phyloP scores from a whole-genome alignment of 2,888 invertebrate species.

The Lysandra coridon region DNA sequence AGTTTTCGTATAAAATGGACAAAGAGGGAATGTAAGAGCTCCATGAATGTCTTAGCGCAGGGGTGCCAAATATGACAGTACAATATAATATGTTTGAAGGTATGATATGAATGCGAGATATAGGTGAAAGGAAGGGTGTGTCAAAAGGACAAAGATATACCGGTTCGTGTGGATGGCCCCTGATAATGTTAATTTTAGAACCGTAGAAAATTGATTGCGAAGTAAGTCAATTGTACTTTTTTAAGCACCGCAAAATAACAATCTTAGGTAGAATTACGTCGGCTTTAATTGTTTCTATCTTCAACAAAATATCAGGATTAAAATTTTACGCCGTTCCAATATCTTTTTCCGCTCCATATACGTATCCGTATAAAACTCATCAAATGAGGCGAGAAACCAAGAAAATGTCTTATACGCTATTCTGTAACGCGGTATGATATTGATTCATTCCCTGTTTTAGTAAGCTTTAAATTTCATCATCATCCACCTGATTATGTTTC shows the following conservation, averaged over 20 bases:
- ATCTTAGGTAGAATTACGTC: not conserved
- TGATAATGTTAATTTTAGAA: too few relatives aligned
- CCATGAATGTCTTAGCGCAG: not conserved
- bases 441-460: not conserved
- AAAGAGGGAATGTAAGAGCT: not conserved
- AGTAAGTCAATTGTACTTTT: too few relatives aligned
- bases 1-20: not conserved
- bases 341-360: constrained; percentile 4
- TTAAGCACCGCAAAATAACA: not conserved
- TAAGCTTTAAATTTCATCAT: not conserved
- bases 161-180: too few relatives aligned
- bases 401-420: constrained; percentile 3
- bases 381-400: constrained; percentile 20
- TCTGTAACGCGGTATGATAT: not conserved
- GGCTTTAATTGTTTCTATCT: not conserved
- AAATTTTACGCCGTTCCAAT: not conserved
- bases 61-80: too few relatives aligned
- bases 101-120: too few relatives aligned
- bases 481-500: not conserved
- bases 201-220: too few relatives aligned
- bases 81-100: too few relatives aligned
- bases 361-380: constrained; percentile 24
- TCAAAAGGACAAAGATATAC: too few relatives aligned
- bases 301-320: not conserved
- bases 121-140: too few relatives aligned